Base-by-base conservation (phyloP, 1,140 invertebrate species). In the Eumeta japonica region DNA sequence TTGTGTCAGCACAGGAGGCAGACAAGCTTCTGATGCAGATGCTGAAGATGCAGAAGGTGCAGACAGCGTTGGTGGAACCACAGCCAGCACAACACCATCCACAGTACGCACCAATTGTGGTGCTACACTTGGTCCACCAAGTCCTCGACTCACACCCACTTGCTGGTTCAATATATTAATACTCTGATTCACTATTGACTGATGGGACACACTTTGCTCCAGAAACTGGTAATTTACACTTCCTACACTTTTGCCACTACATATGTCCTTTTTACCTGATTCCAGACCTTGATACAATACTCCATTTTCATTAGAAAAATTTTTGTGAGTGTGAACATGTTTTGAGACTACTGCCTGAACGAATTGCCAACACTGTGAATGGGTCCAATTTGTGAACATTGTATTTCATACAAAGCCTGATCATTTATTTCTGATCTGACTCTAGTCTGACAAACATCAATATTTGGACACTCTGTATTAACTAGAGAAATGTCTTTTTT, bases 101-200 rank as follows among this genome's bases (percentile, higher is more conserved):
- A 71, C 56, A 37, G 74, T 76, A 46, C 68, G 51, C 20, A 75
- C 63, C 16, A 75, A 47, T 52, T 77, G 72, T 4, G 67, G 59
- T 24, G 39, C 46, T 9, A 56, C 65, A 41, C 55, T 55, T 34
- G 64, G 66, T 62, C 54, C 60, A 34, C 55, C 50, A 38, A 62
- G 46, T 19, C 59, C 55, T 43, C 63, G 48, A 55, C 48, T 66
- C 35, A 68, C 64, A 53, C 68, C 64, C 28, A 71, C 65, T 60
- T 76, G 74, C 45, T 74, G 71, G 55, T 72, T 76, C 43, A 76
- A 55, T 62, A 75, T 74, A 58, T 68, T 75, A 45, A 75, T 70
- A 61, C 68, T 75, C 41, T 75, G 71, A 62, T 74, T 77, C 41
- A 75, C 67, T 58, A 75, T 75, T 31, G 72, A 75, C 37, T 75